These are phyloP conservation scores for Callionymus lyra DNA, from an alignment of 2,113 vertebrate species.

Conservation along the genomic window DNA sequence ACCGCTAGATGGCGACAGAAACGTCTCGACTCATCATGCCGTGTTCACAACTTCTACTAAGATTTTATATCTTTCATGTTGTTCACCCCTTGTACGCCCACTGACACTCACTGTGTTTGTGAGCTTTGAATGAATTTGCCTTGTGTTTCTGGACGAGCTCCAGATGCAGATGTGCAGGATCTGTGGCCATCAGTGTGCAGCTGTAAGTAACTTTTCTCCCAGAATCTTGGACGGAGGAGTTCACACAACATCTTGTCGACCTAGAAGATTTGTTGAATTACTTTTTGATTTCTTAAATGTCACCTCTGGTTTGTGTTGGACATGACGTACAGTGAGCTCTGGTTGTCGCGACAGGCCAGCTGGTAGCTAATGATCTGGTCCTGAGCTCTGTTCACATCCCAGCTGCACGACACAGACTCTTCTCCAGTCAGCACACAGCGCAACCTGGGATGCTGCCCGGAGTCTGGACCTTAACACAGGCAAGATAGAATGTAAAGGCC, in stretches of 20 bases:
- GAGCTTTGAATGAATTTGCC: slow-evolving; percentile 19
- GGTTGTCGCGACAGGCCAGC: slow-evolving; percentile 30
- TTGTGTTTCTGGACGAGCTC: slow-evolving; percentile 28
- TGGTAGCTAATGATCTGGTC: slow-evolving; percentile 42
- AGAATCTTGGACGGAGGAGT: background rate
- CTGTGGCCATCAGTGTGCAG: slow-evolving; percentile 31
- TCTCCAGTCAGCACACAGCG: slow-evolving; percentile 49
- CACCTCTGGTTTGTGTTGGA: too few relatives aligned
- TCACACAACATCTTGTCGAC: slow-evolving; percentile 24
- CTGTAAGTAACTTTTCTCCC: slow-evolving; percentile 30
- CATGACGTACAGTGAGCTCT: slow-evolving; percentile 23
- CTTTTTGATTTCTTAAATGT: too few relatives aligned
- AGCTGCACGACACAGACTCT: slow-evolving; percentile 43
- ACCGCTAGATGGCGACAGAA: too few relatives aligned
- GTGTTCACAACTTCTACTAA: too few relatives aligned
- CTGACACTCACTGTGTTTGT: slow-evolving; percentile 46
- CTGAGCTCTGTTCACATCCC: slow-evolving; percentile 49
- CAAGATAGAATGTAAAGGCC: slow-evolving; percentile 1
- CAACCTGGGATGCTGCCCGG: slow-evolving; percentile 25
- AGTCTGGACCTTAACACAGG: slow-evolving; percentile 15
- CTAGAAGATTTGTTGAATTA: too few relatives aligned
- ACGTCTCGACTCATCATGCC: too few relatives aligned
- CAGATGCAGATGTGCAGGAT: slow-evolving; percentile 27
- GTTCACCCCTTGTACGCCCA: too few relatives aligned
- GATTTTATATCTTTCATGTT: too few relatives aligned